Conservation (phyloP, 1,140 invertebrate species). For the Drosophila parvula region DNA sequence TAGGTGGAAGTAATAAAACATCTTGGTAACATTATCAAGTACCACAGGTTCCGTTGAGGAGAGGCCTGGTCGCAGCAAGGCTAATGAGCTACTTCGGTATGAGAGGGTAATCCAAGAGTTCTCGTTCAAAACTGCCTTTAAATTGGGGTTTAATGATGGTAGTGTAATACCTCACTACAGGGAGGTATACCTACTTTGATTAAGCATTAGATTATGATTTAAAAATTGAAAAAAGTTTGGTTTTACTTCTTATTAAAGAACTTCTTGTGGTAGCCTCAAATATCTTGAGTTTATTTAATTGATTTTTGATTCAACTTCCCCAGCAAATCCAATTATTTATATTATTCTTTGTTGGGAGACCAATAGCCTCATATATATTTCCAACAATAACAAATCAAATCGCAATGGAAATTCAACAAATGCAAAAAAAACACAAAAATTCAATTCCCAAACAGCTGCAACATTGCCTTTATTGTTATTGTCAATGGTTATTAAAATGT, state of each 20-base stretch:
- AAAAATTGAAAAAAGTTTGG: too few species aligned
- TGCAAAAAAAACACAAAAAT: neutral
- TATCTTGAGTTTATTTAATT: too few species aligned
- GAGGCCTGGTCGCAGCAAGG: constrained; percentile 1
- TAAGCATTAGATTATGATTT: too few species aligned
- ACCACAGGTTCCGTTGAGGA: constrained; percentile 44
- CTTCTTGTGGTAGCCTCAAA: too few species aligned
- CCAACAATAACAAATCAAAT: constrained; percentile 26
- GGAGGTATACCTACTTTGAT: too few species aligned
- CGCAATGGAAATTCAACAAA: constrained; percentile 13
- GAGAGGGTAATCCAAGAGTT: neutral
- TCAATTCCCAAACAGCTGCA: constrained; percentile 41
- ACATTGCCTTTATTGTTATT: constrained; percentile 46
- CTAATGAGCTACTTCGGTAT: constrained; percentile 30
- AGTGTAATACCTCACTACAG: too few species aligned
- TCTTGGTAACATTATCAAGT: constrained; percentile 73
- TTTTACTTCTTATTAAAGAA: too few species aligned
- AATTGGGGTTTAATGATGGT: constrained; percentile 34
- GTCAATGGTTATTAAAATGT: constrained; percentile 76
- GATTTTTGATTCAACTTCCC: too few species aligned
- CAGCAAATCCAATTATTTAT: constrained; percentile 1
- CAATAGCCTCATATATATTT: constrained; percentile 1
- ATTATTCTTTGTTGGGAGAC: neutral
- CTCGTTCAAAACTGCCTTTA: neutral
- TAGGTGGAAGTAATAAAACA: constrained; percentile 82